These are phyloP conservation scores for Epinotia ramella DNA, from an alignment of 2,888 invertebrate species.

Conservation along the genomic window DNA sequence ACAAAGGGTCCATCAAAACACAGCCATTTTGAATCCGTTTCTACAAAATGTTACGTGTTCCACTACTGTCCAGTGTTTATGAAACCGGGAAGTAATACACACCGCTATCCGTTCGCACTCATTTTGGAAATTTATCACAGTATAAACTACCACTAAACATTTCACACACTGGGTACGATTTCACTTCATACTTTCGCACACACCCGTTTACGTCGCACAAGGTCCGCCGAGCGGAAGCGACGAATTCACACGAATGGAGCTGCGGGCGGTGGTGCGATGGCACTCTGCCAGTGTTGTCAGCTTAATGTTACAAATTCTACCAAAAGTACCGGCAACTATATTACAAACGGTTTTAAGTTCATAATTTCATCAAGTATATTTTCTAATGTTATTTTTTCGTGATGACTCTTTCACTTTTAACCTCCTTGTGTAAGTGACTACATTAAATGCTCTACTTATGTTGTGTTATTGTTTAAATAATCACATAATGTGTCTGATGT, in stretches of 20 bases:
- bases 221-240: slow-evolving; percentile 76
- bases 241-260: slow-evolving; percentile 75
- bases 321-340: slow-evolving; percentile 16
- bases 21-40: slow-evolving; percentile 89
- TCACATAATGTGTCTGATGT: no score
- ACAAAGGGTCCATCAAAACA: slow-evolving; percentile 89
- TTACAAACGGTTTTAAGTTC: neutral
- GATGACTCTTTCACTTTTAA: neutral
- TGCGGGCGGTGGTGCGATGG: slow-evolving; percentile 53
- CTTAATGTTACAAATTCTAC: slow-evolving; percentile 46
- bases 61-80: slow-evolving; percentile 68
- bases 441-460: no score
- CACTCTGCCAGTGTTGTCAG: slow-evolving; percentile 60
- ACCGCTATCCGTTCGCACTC: slow-evolving; percentile 81
- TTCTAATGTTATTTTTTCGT: neutral
- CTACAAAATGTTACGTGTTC: slow-evolving; percentile 82
- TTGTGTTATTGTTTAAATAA: neutral
- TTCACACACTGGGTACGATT: slow-evolving; percentile 83
- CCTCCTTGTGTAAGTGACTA: neutral
- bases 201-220: slow-evolving; percentile 82
- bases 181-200: slow-evolving; percentile 85
- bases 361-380: neutral
- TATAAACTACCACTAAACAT: slow-evolving; percentile 83
- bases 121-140: slow-evolving; percentile 80
- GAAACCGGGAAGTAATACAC: slow-evolving; percentile 58